A percentile compares a stretch with the other conserved stretches of the same genome.
These are phyloP conservation scores for Agrilus biguttatus DNA, from an alignment of 2,888 invertebrate species.

Conservation along the genomic window DNA sequence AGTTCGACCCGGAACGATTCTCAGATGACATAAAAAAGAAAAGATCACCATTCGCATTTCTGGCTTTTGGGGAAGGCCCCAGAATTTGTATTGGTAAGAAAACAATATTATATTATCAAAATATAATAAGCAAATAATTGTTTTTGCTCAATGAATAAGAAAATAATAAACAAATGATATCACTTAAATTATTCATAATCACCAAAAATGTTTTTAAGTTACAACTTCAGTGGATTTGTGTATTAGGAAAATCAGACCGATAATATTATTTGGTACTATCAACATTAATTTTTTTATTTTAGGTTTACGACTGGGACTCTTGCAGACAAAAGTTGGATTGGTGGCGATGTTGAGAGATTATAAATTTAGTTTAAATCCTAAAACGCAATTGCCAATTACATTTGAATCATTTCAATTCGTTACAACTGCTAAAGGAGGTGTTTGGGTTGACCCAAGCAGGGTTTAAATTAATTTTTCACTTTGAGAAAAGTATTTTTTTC, in stretches of 20 bases:
- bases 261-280: too few species aligned
- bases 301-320: conserved; percentile 18
- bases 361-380: conserved; percentile 9
- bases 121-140: too few species aligned
- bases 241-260: too few species aligned
- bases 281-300: conserved; percentile 3
- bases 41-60: conserved; percentile 16
- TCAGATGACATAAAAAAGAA: conserved; percentile 18
- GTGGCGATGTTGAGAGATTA: conserved; percentile 13
- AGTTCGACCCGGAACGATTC: conserved; percentile 29
- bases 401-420: conserved; percentile 9
- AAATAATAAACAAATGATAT: neutral
- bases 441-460: too few species aligned
- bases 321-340: conserved; percentile 18
- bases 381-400: conserved; percentile 8
- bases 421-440: conserved; percentile 5
- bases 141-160: too few species aligned
- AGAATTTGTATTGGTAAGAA: conserved; percentile 20
- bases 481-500: too few species aligned
- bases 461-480: too few species aligned
- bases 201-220: too few species aligned
- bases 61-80: conserved; percentile 23
- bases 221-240: too few species aligned
- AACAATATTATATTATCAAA: neutral
- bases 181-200: neutral